Conservation (phyloP, 2,888 invertebrate genomes). For the Nomada ruficornis region DNA sequence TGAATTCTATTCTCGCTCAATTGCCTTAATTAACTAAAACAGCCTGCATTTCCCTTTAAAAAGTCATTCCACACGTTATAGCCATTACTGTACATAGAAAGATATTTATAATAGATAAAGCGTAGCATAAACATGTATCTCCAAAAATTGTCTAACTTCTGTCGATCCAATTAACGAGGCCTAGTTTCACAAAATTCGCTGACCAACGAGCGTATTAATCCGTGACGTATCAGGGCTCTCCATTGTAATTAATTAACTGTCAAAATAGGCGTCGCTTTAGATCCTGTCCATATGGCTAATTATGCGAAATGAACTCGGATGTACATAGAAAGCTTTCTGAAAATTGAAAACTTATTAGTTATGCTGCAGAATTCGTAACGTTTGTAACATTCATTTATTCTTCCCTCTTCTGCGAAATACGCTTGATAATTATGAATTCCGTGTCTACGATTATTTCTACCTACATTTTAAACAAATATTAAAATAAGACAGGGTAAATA, state of each 20-base stretch:
- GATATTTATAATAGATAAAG: no score
- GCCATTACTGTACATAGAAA: no score
- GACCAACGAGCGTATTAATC: constrained; percentile 38
- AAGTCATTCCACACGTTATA: no score
- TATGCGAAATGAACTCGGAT: constrained; percentile 25
- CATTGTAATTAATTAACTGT: constrained; percentile 48
- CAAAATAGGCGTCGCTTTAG: constrained; percentile 44
- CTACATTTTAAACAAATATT: no score
- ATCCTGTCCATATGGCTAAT: constrained; percentile 35
- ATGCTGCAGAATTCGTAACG: background rate
- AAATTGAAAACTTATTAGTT: background rate
- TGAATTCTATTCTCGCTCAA: no score
- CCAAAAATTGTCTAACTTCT: background rate
- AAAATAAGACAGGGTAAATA: no score
- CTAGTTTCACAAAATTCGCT: constrained; percentile 26
- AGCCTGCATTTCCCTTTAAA: no score
- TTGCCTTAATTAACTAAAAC: no score
- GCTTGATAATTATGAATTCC: no score
- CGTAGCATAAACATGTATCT: background rate
- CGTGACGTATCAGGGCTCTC: constrained; percentile 5
- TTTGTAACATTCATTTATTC: background rate
- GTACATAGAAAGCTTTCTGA: background rate
- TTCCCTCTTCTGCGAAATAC: background rate
- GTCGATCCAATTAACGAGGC: constrained; percentile 14
- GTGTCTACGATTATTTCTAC: no score